Conservation (phyloP, 2,888 invertebrate species). For the Lochmaea crataegi region DNA sequence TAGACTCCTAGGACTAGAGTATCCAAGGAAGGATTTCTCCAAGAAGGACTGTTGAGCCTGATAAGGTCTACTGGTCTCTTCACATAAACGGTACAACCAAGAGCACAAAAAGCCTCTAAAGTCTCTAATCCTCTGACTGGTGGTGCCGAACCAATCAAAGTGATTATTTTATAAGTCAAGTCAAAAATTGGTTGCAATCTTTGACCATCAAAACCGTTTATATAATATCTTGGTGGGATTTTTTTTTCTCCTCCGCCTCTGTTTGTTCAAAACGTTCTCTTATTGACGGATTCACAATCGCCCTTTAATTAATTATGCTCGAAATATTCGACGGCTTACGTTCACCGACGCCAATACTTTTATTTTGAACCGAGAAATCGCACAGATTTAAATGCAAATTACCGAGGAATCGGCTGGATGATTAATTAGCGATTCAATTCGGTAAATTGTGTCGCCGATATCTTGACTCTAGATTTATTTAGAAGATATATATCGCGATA, state of each 20-base stretch:
- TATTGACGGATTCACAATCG: slow-evolving; percentile 11
- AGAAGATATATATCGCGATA: background rate
- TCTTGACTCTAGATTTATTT: background rate
- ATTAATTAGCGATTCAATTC: slow-evolving; percentile 8
- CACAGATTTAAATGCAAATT: slow-evolving; percentile 13
- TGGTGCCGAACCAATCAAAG: no score
- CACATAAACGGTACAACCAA: no score
- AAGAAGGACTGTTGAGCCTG: no score
- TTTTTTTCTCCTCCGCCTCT: background rate
- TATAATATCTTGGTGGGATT: no score
- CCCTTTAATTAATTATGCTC: slow-evolving; percentile 12
- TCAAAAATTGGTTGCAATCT: no score
- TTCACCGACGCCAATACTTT: slow-evolving; percentile 2
- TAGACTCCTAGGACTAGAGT: no score
- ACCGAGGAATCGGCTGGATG: background rate
- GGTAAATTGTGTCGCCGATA: slow-evolving; percentile 1
- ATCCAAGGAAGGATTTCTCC: no score
- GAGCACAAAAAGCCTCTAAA: no score
- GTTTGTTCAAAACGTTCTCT: background rate
- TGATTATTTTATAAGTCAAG: no score
- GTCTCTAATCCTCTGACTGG: no score
- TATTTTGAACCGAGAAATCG: slow-evolving; percentile 10
- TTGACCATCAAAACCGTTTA: no score
- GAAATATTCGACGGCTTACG: background rate
- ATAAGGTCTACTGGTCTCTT: no score